Evolutionary conservation across 1,140 invertebrate species (phyloP).

Genomic region (Gonatopus flavifemur): DNA sequence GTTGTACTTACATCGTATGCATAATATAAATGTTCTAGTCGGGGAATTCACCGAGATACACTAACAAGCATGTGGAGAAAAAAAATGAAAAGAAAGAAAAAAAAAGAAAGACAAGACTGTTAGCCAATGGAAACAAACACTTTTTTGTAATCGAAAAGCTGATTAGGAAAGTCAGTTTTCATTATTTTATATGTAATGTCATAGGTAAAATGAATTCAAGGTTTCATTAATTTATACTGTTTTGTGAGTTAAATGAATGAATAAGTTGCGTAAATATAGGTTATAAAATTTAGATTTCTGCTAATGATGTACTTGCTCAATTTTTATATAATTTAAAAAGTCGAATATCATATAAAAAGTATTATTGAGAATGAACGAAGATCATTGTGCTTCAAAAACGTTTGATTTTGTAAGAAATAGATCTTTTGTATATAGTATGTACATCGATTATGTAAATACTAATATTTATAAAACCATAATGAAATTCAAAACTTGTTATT

Average conservation of each 20-base stretch:
- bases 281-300: not conserved
- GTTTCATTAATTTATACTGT: not conserved
- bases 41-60: too few species aligned
- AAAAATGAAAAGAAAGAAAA: too few species aligned
- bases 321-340: constrained; percentile 20
- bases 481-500: too few species aligned
- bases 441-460: not conserved
- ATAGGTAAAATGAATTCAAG: not conserved
- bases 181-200: constrained; percentile 6
- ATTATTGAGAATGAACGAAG: constrained; percentile 5
- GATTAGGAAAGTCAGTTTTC: constrained; percentile 6
- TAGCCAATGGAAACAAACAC: not conserved
- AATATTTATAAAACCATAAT: constrained; percentile 3
- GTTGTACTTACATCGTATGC: too few species aligned
- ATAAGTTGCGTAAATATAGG: not conserved
- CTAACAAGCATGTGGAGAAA: too few species aligned
- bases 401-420: not conserved
- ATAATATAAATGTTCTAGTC: too few species aligned
- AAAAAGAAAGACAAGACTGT: too few species aligned
- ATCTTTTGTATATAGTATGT: not conserved
- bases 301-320: constrained; percentile 29
- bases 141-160: constrained; percentile 15
- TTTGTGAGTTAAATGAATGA: constrained; percentile 10
- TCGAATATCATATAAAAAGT: constrained; percentile 2
- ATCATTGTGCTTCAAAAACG: not conserved